A percentile compares a stretch with the other conserved stretches of the same genome.
Evolutionary conservation across 2,888 invertebrate species (phyloP).

Genomic region (Cosmopolites sordidus): DNA sequence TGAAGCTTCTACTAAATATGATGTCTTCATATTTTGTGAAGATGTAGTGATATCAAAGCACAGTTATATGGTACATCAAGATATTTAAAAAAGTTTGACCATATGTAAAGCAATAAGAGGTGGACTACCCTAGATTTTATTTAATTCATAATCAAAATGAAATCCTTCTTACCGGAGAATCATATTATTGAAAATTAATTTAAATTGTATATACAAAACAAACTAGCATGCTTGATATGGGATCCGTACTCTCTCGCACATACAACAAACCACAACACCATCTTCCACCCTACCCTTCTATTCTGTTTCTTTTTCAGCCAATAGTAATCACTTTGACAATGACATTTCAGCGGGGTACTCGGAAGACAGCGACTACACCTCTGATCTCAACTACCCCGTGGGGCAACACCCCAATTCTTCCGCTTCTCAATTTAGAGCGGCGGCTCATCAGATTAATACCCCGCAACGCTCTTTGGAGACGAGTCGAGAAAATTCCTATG

Average conservation of each 20-base stretch:
- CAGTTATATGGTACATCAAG: no score
- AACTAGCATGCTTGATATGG: no score
- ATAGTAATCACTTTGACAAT: slow-evolving; percentile 47
- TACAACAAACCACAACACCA: slow-evolving; percentile 1
- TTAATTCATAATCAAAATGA: no score
- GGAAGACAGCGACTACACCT: slow-evolving; percentile 96
- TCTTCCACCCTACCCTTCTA: slow-evolving; percentile 14
- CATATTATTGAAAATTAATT: no score
- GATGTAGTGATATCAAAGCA: no score
- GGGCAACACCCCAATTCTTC: slow-evolving; percentile 88
- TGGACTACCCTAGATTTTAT: no score
- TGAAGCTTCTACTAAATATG: no score
- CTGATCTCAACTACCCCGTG: slow-evolving; percentile 91
- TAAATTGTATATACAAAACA: no score
- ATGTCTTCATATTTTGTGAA: no score
- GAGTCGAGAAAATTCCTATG: slow-evolving; percentile 78
- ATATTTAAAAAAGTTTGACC: no score
- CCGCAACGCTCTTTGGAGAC: slow-evolving; percentile 75
- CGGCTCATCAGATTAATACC: slow-evolving; percentile 73
- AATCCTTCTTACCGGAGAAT: no score
- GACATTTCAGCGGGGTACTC: slow-evolving; percentile 81
- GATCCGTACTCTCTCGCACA: neutral
- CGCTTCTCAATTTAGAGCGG: slow-evolving; percentile 79
- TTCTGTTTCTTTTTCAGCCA: slow-evolving; percentile 40
- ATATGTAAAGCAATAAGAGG: no score